These are phyloP conservation scores for Periplaneta americana DNA, from an alignment of 1,140 invertebrate genomes.

Conservation along the genomic window DNA sequence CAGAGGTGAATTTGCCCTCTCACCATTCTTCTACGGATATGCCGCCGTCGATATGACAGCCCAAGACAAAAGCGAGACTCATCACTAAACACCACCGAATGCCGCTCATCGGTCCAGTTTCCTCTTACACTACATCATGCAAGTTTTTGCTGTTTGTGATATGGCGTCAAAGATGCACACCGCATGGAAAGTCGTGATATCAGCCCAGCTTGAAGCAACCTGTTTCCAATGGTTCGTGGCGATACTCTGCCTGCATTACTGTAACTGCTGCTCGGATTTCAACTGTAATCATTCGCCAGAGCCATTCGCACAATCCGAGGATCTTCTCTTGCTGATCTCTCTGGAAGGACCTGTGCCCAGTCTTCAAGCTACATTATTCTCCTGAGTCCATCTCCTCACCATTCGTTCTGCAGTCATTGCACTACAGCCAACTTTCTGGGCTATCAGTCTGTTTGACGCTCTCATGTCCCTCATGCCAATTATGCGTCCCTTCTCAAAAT, in stretches of 20 bases:
- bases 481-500: not conserved
- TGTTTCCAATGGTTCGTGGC: not conserved
- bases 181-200: not conserved
- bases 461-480: not conserved
- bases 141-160: too few species aligned
- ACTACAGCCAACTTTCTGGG: too few species aligned
- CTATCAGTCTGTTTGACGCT: not conserved
- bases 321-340: not conserved
- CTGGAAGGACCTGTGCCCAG: not conserved
- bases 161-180: not conserved
- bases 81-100: not conserved
- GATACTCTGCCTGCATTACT: too few species aligned
- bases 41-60: not conserved
- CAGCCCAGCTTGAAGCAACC: not conserved
- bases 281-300: not conserved
- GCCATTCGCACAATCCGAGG: not conserved
- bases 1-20: not conserved
- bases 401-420: not conserved
- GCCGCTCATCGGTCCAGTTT: not conserved
- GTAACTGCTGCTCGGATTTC: not conserved
- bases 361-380: not conserved
- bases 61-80: not conserved
- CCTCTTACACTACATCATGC: not conserved
- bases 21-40: not conserved
- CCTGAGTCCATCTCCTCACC: not conserved